Conservation (phyloP, 2,888 invertebrate species). For the Corbicula japonica region DNA sequence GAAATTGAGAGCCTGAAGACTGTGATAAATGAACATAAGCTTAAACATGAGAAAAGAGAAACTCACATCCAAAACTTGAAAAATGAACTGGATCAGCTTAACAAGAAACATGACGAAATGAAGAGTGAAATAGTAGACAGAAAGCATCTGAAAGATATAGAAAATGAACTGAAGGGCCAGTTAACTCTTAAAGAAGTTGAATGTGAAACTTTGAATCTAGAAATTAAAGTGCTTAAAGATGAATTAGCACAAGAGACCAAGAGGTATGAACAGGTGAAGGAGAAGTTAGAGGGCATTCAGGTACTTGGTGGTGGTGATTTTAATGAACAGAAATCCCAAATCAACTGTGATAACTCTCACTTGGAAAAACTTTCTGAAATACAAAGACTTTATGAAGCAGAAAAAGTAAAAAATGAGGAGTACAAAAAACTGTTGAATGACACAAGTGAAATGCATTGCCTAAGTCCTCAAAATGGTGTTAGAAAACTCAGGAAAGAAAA, state of each 20-base stretch:
- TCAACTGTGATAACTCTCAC: constrained; percentile 27
- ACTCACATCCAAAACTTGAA: neutral
- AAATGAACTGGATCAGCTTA: constrained; percentile 3
- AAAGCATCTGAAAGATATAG: constrained; percentile 24
- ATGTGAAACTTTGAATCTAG: constrained; percentile 41
- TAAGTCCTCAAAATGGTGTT: constrained; percentile 62
- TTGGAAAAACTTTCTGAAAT: constrained; percentile 26
- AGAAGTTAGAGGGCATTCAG: constrained; percentile 38
- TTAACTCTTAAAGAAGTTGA: constrained; percentile 44
- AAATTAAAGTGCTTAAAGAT: constrained; percentile 49
- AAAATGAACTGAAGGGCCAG: constrained; percentile 41
- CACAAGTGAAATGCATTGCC: constrained; percentile 52
- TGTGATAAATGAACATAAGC: constrained; percentile 1
- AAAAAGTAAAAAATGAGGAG: constrained; percentile 57
- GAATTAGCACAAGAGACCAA: constrained; percentile 23
- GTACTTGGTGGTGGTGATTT: constrained; percentile 14
- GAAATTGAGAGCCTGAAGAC: constrained; percentile 1
- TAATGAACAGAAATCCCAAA: constrained; percentile 12
- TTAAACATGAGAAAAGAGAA: too few species aligned
- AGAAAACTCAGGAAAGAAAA: constrained; percentile 71
- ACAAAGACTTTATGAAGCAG: constrained; percentile 39
- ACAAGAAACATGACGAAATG: constrained; percentile 13
- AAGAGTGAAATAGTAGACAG: constrained; percentile 10
- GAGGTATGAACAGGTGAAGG: constrained; percentile 21
- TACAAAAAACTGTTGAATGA: constrained; percentile 61